Evolutionary conservation across 2,888 invertebrate genomes (phyloP).

Genomic region (Pardosa pseudoannulata): DNA sequence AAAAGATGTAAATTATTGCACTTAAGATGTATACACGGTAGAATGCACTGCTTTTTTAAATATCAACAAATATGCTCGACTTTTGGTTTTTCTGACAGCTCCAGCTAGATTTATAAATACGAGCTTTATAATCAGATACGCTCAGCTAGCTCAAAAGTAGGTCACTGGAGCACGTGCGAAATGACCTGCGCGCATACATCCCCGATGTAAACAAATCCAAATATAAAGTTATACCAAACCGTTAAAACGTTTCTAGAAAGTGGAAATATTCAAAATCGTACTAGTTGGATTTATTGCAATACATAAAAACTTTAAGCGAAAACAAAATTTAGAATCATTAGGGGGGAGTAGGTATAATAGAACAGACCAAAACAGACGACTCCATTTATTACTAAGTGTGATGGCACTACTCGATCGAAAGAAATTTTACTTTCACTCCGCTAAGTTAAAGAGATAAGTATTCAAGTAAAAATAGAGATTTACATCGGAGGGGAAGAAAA

Average conservation of each 20-base stretch:
- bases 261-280: not conserved
- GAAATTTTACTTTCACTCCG: no score
- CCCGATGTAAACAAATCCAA: constrained; percentile 45
- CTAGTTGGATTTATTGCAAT: not conserved
- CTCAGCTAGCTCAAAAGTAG: constrained; percentile 56
- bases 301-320: not conserved
- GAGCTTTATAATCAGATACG: constrained; percentile 56
- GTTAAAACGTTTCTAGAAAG: not conserved
- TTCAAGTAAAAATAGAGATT: no score
- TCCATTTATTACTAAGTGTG: constrained; percentile 33
- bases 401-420: not conserved
- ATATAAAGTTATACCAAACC: not conserved
- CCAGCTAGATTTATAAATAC: constrained; percentile 51
- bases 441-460: no score
- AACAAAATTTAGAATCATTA: not conserved
- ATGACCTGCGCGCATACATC: constrained; percentile 15
- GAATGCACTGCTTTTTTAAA: no score
- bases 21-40: no score
- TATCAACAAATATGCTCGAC: no score
- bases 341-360: constrained; percentile 55
- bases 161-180: constrained; percentile 64
- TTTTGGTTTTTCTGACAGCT: not conserved
- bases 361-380: constrained; percentile 51
- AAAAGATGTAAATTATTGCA: no score
- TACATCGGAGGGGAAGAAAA: no score